Base-by-base conservation (phyloP, 2,888 invertebrate species). In the Pterostichus madidus region DNA sequence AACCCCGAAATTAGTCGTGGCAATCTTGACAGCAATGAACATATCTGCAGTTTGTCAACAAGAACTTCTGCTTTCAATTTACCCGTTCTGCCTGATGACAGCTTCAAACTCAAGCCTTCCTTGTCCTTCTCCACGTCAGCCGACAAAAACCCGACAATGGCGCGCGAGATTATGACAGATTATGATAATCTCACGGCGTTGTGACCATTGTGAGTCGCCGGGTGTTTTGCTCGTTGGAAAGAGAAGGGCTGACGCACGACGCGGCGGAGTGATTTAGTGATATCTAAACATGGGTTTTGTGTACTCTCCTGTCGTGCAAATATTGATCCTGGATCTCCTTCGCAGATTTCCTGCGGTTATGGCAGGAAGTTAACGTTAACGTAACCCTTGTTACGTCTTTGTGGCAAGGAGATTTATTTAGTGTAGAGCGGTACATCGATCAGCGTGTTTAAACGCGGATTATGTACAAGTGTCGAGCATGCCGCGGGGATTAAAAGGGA, bases 121-220 rank as follows among this genome's bases (percentile, higher is more conserved):
- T 24, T 76, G 76, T 13, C 11, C 52, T 13, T 7, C 52, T 31
- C 76, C 64, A 44, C 39, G 32, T 24, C 24, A 24, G 2, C 59
- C 61, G 68, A 77, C 84, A 85, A 85, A 85, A 85, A 84, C 84
- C 80, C 79, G 85, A 83, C 84, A 85, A 85, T 84, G 61, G 84
- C 78, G 78, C 73, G 49, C 71, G 80, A 84, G 85, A 85, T 85
- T 85, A 85, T 85, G 84, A 85, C 84, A 81, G 85, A 85, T 85
- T 85, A 85, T 85, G 71, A 85, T 85, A 85, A 85, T 84, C 84
- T 82, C 80, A 83, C 84, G 80, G 80, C 76, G 53, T 79, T 82
- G 35, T 71, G 71, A 53, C 80, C 64, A 80, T 80, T 80, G 71
- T 80, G 53, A 13, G 46, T 17, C 39, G 59, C 10, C 77, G 53